Evolutionary conservation across 1,140 invertebrate genomes (phyloP), one percentile per base, ranked within the genome.

Genomic region (Chironomus tepperi): DNA sequence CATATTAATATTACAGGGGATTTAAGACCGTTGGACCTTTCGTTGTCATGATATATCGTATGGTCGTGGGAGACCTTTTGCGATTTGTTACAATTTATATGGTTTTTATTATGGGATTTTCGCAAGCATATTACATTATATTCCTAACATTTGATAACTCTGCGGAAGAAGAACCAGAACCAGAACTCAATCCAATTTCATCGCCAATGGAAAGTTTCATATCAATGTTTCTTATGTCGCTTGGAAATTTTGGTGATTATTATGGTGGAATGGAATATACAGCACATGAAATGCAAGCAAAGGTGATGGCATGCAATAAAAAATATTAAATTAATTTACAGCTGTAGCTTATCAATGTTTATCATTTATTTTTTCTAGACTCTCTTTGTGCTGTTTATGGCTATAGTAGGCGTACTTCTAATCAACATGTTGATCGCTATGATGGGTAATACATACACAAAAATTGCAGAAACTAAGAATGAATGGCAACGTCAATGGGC

Each of bases 401-500:
- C 91, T 73, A 93, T 98, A 78, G 97, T 98, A 19, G 94, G 94
- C 0, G 92, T 99, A 77, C 84, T 99, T 9, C 84, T 99, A 74
- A 93, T 99, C 15, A 99, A 99, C 87, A 96, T 99, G 94, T 86
- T 99, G 80, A 99, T 99, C 79, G 97, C 97, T 78, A 99, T 99
- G 97, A 98, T 99, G 97, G 97, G 97, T 1, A 98, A 98, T 81
- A 99, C 97, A 19, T 99, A 99, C 83, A 95, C 98, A 83, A 95
- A 95, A 83, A 98, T 99, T 77, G 96, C 95, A 3, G 95, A 97
- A 83, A 97, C 96, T 3, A 88, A 95, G 78, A 98, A 98, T 82
- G 97, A 99, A 82, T 99, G 96, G 95, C 96, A 98, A 84, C 85
- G 97, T 84, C 97, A 99, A 88, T 99, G 97, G 97, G 97, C 97